Percentiles rank a stretch among this genome's conserved stretches.
These are phyloP conservation scores for Callorhinus ursinus DNA, from an alignment of 2,113 vertebrate genomes.

Conservation along the genomic window DNA sequence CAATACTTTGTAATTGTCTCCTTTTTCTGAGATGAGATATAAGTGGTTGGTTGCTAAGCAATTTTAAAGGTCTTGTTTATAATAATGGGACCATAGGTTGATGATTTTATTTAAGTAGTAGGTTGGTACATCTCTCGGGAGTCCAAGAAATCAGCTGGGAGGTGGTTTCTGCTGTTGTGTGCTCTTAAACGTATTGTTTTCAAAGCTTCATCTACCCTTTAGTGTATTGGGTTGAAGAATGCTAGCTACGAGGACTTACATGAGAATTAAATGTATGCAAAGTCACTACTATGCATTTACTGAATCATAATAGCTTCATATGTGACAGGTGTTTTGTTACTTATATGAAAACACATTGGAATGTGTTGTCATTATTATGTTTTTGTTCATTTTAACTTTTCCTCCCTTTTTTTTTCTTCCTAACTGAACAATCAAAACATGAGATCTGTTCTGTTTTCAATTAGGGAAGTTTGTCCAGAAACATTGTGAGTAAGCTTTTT, in stretches of 20 bases:
- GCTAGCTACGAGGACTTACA: background rate
- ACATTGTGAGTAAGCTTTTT: background rate
- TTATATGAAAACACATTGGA: background rate
- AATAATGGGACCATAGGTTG: background rate
- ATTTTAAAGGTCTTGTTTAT: background rate
- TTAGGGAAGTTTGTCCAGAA: background rate
- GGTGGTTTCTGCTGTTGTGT: conserved; percentile 15
- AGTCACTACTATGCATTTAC: background rate
- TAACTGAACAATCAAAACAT: background rate
- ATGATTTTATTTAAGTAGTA: background rate
- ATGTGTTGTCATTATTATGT: background rate
- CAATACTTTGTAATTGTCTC: background rate
- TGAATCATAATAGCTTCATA: background rate
- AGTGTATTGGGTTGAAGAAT: background rate
- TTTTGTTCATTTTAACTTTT: conserved; percentile 49
- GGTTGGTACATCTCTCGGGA: background rate
- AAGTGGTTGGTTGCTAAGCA: background rate
- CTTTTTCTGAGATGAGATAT: background rate
- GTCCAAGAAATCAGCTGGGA: background rate
- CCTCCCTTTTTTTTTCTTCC: background rate
- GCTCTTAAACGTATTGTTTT: background rate
- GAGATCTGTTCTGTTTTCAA: background rate
- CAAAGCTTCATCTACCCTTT: background rate
- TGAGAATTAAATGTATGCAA: background rate
- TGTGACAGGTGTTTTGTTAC: background rate